Evolutionary conservation across 2,113 vertebrate species (phyloP).

Genomic region (Chloebia gouldiae): DNA sequence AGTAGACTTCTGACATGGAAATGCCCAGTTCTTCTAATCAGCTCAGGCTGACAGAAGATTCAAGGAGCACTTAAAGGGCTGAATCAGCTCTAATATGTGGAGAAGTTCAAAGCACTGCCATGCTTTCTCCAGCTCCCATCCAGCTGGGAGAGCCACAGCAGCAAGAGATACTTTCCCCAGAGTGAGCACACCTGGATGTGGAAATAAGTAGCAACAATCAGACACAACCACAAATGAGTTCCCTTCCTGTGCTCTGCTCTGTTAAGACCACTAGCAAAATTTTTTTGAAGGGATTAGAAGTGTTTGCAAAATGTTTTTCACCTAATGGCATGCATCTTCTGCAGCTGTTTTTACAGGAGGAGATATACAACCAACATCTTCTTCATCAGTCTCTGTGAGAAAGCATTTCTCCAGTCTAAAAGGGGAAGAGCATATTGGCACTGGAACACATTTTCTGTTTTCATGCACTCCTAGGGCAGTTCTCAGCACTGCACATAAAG

Average conservation of each 20-base stretch:
- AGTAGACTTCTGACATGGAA: background rate
- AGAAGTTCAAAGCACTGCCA: background rate
- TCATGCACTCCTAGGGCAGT: background rate
- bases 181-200: background rate
- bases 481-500: background rate
- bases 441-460: background rate
- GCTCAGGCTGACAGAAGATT: background rate
- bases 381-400: background rate
- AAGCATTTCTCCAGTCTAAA: background rate
- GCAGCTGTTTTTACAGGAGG: background rate
- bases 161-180: background rate
- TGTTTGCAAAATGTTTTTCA: background rate
- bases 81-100: fast-evolving
- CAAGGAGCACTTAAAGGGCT: background rate
- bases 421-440: background rate
- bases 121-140: background rate
- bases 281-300: background rate
- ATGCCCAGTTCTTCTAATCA: background rate
- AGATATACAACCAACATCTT: background rate
- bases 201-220: background rate
- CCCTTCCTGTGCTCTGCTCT: background rate
- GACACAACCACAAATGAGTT: background rate
- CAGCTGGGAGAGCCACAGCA: background rate
- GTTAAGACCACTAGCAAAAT: background rate
- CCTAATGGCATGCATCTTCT: background rate